Evolutionary conservation across 2,113 vertebrate species (phyloP).

Genomic region (Urocitellus parryii): DNA sequence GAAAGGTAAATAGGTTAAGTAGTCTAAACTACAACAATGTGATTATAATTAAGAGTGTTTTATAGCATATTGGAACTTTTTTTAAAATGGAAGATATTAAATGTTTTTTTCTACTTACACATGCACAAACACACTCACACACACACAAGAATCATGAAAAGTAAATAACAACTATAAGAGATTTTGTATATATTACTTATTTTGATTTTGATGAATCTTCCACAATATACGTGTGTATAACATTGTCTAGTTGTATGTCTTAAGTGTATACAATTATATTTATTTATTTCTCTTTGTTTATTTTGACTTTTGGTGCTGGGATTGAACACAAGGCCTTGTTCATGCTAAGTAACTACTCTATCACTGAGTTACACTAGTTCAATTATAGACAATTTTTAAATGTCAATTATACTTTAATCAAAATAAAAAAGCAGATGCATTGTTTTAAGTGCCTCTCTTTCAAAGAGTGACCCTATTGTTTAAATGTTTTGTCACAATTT

Average conservation of each 20-base stretch:
- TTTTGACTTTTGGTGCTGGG: background rate
- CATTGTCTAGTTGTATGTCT: background rate
- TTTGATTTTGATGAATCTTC: background rate
- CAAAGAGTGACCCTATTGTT: background rate
- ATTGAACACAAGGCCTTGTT: background rate
- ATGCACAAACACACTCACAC: background rate
- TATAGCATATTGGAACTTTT: background rate
- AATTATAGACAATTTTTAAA: background rate
- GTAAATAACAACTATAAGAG: background rate
- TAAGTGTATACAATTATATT: background rate
- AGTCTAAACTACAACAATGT: background rate
- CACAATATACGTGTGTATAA: background rate
- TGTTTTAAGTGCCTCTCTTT: background rate
- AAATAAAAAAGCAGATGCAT: background rate
- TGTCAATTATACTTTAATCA: background rate
- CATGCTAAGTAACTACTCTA: background rate
- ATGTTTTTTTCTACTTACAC: background rate
- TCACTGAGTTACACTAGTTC: background rate
- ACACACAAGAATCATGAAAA: background rate
- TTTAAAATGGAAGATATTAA: background rate
- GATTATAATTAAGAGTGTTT: background rate
- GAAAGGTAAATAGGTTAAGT: background rate
- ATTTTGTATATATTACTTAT: background rate
- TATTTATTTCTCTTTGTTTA: background rate
- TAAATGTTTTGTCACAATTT: background rate